These are phyloP conservation scores for Phasianus colchicus DNA, from an alignment of 2,113 vertebrate species.

Conservation along the genomic window DNA sequence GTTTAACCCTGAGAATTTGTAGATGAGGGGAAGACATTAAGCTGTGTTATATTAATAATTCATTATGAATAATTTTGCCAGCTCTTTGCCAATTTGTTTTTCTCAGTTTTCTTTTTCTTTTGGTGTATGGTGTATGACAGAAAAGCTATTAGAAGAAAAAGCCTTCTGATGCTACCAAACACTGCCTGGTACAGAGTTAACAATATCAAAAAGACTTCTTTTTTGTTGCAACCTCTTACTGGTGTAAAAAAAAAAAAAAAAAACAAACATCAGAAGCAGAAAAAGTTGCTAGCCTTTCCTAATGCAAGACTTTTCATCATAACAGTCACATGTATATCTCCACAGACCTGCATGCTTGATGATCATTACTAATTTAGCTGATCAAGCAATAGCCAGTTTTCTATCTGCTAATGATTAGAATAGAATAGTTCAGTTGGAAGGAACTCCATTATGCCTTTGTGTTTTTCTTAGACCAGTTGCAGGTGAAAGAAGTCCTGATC, in stretches of 20 bases:
- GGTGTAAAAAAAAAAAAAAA: neutral
- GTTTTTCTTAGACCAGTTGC: neutral
- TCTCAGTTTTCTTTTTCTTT: neutral
- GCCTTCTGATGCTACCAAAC: neutral
- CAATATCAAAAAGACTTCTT: neutral
- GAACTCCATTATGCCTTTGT: neutral
- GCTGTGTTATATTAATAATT: neutral
- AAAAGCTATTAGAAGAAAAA: neutral
- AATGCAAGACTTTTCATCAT: too few relatives aligned
- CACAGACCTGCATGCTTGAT: neutral
- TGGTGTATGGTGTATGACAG: neutral
- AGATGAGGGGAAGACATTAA: neutral
- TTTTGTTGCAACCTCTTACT: neutral
- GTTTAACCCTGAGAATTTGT: neutral
- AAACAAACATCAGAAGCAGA: neutral
- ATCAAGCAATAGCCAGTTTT: neutral
- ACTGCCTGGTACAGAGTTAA: neutral
- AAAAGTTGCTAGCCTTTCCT: neutral
- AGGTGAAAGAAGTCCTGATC: neutral
- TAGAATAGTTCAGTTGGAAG: neutral
- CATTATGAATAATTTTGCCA: neutral
- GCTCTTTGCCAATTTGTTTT: neutral
- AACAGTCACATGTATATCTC: neutral
- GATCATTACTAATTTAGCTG: fast-evolving
- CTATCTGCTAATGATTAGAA: fast-evolving